These are phyloP conservation scores for Helostoma temminkii DNA, from an alignment of 2,797 vertebrate species.

Conservation along the genomic window DNA sequence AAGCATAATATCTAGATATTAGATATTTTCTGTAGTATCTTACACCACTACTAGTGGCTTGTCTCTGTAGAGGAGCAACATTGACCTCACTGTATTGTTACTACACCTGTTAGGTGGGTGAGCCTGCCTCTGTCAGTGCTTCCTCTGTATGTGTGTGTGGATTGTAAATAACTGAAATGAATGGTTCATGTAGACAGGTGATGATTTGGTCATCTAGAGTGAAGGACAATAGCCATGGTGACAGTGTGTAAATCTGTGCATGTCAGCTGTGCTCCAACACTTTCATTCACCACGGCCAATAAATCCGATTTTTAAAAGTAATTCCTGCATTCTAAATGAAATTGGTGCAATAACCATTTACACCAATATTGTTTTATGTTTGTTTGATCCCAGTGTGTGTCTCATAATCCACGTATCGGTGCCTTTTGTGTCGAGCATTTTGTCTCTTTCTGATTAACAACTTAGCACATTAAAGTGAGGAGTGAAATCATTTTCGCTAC, in stretches of 20 bases:
- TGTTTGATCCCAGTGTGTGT: conserved; percentile 81
- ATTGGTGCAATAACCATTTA: conserved; percentile 79
- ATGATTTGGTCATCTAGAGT: conserved; percentile 64
- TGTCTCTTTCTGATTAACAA: conserved; percentile 83
- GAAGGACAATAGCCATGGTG: conserved; percentile 55
- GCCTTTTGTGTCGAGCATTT: conserved; percentile 73
- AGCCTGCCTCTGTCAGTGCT: conserved; percentile 5
- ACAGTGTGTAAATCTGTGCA: not conserved
- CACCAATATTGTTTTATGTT: conserved; percentile 82
- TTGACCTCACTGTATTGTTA: conserved; percentile 15
- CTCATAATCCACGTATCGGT: conserved; percentile 72
- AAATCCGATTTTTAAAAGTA: conserved; percentile 33
- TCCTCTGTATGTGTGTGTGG: conserved; percentile 5
- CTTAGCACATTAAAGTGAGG: conserved; percentile 82
- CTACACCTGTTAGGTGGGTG: conserved; percentile 8
- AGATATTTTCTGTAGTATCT: too few relatives aligned
- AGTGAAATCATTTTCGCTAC: conserved; percentile 82
- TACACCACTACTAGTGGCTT: too few relatives aligned
- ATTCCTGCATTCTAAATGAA: conserved; percentile 61
- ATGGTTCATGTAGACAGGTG: conserved; percentile 52
- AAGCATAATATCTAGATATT: too few relatives aligned
- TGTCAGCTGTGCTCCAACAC: not conserved
- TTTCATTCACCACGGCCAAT: conserved; percentile 28
- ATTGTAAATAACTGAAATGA: conserved; percentile 52
- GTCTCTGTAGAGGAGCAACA: too few relatives aligned